Base-by-base conservation (phyloP, 2,113 vertebrate species). In the Hemiprocne comata region DNA sequence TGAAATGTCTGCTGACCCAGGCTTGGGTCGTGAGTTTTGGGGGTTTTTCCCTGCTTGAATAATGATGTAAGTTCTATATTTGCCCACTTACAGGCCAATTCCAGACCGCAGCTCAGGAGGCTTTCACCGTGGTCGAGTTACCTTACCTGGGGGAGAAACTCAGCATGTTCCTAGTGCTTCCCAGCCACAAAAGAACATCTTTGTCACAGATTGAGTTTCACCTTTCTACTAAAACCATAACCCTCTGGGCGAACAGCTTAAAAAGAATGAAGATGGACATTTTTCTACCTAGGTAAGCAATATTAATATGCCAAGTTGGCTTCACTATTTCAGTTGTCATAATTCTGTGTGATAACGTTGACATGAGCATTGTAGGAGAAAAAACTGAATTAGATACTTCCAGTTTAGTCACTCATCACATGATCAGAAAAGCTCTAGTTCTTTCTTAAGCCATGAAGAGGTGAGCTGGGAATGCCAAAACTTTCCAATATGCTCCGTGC, bases 241-340 rank as follows among this genome's bases (percentile, higher is more conserved):
- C 94, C 12, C 40, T 97, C 74, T 99, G 99, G 99, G 96, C 98
- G 60, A 95, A 78, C 24, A 98, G 97, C 84, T 97, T 99, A 64
- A 98, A 98, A 54, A 98, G 98, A 90, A 98, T 76, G 51, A 98
- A 98, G 93, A 99, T 99, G 98, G 98, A 99, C 42, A 77, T 99
- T 84, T 98, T 99, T 94, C 97, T 99, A 13, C 99, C 99, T 31
- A 99, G 99, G 99, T 99, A 83, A 97, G 85, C 18, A 40, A 36
- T 24, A 18, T 31, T 5, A 14, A 6, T 54, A 33, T n/a, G 75
- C 7, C 10, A 16, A 10, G 46, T 10, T 2, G 1, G 18, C 44
- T 58, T 76, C 36, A 17, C 66, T 75, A 4, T 40, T 71, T 42
- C 12, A 4, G 64, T 31, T 53, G 64, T 53, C 17, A 65, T 53